phyloP scores from a whole-genome alignment of 2,113 vertebrate genomes.

The Saimiri boliviensis region DNA sequence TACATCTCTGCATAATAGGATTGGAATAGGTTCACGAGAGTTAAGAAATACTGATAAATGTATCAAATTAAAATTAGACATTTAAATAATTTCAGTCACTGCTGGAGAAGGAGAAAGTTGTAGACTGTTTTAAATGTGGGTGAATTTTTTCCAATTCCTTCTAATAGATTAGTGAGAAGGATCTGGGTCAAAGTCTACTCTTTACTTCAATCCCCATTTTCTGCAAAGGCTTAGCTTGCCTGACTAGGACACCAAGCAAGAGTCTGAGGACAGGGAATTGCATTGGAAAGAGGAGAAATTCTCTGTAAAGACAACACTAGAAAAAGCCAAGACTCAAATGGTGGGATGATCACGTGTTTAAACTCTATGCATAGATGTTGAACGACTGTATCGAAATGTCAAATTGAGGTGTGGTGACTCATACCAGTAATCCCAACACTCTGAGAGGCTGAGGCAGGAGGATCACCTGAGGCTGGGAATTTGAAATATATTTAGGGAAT shows the following conservation, averaged over 20 bases:
- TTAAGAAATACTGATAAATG: background rate
- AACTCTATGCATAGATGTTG: background rate
- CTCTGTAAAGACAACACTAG: rapidly evolving
- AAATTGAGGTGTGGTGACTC: no score
- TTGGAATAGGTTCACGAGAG: background rate
- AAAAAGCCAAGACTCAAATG: background rate
- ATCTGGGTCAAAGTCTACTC: background rate
- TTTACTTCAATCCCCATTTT: background rate
- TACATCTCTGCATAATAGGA: background rate
- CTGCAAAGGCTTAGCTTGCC: background rate
- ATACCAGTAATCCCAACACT: no score
- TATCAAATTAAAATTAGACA: background rate
- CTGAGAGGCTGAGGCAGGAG: no score
- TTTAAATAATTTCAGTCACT: background rate
- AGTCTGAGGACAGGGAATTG: background rate
- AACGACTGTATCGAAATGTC: background rate
- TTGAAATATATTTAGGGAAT: no score
- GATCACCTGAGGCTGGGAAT: no score
- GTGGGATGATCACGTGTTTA: background rate
- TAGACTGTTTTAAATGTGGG: background rate
- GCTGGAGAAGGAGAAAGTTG: background rate
- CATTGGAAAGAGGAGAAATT: background rate
- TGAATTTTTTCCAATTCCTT: background rate
- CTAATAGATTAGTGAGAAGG: background rate
- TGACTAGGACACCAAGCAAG: background rate